Evolutionary conservation across 2,888 invertebrate genomes (phyloP), one percentile per base, ranked within the genome.

Genomic region (Junonia oenone): DNA sequence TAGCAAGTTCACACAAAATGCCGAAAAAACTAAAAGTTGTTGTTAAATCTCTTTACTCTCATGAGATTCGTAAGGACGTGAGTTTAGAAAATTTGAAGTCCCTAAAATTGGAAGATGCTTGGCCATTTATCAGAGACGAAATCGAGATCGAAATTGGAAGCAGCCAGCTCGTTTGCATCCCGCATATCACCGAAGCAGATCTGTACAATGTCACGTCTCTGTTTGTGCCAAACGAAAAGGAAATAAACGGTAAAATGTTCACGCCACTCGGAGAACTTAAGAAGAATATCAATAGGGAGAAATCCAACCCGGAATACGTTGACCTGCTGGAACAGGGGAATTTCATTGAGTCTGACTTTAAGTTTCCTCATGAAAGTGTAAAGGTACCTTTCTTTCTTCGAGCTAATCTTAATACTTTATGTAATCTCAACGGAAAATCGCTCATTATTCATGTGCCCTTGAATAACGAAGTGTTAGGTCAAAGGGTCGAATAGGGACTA

Each of bases 51-150:
- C 66, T 89, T 38, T 91, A 88, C 67, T 86, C 87, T 9, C 90
- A 90, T 64, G 91, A 91, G 66, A 91, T 88, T 60, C 82, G 91
- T 19, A 91, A 90, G 67, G 90, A 91, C 73, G 90, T 90, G n/a
- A 83, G 85, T 64, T 73, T 91, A 59, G 83, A 81, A 4, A 79
- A 68, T 45, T 72, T 91, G 53, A 84, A 88, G 60, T 91, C 91
- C 14, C 69, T 91, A 8, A 88, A 88, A 63, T 72, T 91, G 40
- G 90, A 90, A 62, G 90, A 90, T 55, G 90, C 90, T 0, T 91
- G 91, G 91, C 90, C 91, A 13, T 91, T 90, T 69, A 91, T 91
- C 46, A 78, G 91, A 66, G 90, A 90, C 60, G 91, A 91, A 81
- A 90, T 91, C 47, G 91, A 90, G 68, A 84, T 75, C 45, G 91